A percentile compares a stretch with the other conserved stretches of the same genome.
Conservation (phyloP, 2,888 invertebrate species). For the Euclidia mi region DNA sequence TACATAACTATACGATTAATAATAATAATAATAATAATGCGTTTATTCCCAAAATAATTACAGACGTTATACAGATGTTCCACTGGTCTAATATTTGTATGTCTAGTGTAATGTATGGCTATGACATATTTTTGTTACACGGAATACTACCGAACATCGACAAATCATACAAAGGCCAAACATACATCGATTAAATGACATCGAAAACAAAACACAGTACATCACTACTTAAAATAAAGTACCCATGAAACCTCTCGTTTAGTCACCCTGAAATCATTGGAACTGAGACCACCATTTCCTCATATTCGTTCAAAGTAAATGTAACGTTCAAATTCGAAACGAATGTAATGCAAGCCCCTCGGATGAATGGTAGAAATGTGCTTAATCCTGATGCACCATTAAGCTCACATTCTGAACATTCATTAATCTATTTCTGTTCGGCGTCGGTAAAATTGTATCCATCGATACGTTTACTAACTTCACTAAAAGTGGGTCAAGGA, state of each 20-base stretch:
- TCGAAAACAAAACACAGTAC: too few species aligned
- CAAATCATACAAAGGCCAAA: too few species aligned
- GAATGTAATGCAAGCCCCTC: neutral
- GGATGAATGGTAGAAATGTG: constrained; percentile 1
- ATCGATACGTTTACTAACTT: constrained; percentile 19
- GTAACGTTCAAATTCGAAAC: neutral
- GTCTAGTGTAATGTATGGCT: too few species aligned
- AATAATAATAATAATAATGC: too few species aligned
- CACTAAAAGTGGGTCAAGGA: constrained; percentile 28
- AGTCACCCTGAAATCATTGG: neutral
- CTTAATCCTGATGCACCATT: constrained; percentile 32
- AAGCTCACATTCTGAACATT: constrained; percentile 21
- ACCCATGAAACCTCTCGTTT: neutral
- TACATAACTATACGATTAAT: too few species aligned
- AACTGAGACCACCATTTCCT: constrained; percentile 2
- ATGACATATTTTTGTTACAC: too few species aligned
- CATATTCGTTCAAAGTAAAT: neutral
- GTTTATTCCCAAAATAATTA: too few species aligned
- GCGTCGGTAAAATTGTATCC: constrained; percentile 14
- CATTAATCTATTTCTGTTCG: constrained; percentile 15
- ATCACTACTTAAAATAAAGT: too few species aligned
- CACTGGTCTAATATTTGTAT: too few species aligned
- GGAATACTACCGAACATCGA: too few species aligned
- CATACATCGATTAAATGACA: too few species aligned
- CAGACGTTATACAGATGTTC: too few species aligned